Evolutionary conservation across 2,113 vertebrate species (phyloP).

Genomic region (Thamnophis sirtalis): DNA sequence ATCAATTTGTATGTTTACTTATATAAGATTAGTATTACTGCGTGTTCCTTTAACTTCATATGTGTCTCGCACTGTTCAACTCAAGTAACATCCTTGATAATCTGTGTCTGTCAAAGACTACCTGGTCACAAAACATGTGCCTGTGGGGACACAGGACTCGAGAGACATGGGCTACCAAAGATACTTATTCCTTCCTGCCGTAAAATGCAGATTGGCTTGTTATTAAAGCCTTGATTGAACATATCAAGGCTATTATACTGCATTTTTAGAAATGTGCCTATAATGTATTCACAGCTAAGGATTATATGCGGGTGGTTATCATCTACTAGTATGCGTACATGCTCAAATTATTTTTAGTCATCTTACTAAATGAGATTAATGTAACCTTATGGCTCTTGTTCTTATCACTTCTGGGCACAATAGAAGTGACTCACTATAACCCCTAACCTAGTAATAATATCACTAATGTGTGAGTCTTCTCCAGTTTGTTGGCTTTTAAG

Average conservation of each 20-base stretch:
- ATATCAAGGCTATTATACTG: not conserved
- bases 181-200: not conserved
- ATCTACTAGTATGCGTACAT: not conserved
- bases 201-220: not conserved
- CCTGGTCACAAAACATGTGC: not conserved
- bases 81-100: not conserved
- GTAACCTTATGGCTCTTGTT: not conserved
- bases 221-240: not conserved
- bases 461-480: not conserved
- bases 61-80: not conserved
- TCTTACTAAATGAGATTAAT: not conserved
- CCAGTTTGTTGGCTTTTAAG: not conserved
- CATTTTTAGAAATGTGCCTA: not conserved
- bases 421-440: not conserved
- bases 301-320: not conserved
- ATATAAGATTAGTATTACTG: not conserved
- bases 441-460: not conserved
- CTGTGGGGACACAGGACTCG: not conserved
- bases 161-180: not conserved
- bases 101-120: not conserved
- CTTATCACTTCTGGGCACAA: not conserved
- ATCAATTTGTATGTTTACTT: not conserved
- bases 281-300: not conserved
- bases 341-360: not conserved
- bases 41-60: not conserved